phyloP scores from a whole-genome alignment of 2,113 vertebrate species.

The Urocolius indicus region DNA sequence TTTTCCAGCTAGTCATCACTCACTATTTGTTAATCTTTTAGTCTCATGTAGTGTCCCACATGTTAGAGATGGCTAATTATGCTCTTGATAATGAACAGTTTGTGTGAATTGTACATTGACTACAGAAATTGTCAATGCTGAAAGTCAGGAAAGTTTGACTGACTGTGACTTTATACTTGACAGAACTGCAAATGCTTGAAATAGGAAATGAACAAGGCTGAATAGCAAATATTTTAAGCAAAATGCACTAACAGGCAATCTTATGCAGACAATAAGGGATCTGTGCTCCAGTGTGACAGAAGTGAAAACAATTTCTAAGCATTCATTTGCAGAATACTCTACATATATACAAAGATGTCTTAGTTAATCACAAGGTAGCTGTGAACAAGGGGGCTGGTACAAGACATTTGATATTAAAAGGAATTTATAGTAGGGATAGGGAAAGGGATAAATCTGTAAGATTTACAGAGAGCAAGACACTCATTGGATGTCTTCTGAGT shows the following conservation, averaged over 20 bases:
- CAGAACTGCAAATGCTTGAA: not conserved
- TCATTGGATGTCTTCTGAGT: not conserved
- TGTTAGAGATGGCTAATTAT: not conserved
- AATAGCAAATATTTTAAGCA: not conserved
- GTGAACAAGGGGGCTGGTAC: not conserved
- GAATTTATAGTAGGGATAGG: not conserved
- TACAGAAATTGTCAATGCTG: not conserved
- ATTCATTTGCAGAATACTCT: not conserved
- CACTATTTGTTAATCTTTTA: not conserved
- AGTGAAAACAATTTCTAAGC: constrained; percentile 5
- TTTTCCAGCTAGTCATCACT: not conserved
- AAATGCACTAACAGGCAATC: not conserved
- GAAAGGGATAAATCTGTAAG: no score
- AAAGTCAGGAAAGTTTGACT: constrained; percentile 17
- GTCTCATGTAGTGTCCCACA: not conserved
- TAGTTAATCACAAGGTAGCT: not conserved
- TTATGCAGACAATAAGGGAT: not conserved
- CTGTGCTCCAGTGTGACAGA: not conserved
- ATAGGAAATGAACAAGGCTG: not conserved
- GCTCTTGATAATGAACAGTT: not conserved
- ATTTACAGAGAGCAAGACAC: not conserved
- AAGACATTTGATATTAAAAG: not conserved
- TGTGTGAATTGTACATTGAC: not conserved
- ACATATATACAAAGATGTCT: not conserved
- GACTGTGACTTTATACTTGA: not conserved